A percentile compares a stretch with the other conserved stretches of the same genome.
Conservation (phyloP, 2,113 vertebrate genomes). For the Myrmecobius fasciatus region DNA sequence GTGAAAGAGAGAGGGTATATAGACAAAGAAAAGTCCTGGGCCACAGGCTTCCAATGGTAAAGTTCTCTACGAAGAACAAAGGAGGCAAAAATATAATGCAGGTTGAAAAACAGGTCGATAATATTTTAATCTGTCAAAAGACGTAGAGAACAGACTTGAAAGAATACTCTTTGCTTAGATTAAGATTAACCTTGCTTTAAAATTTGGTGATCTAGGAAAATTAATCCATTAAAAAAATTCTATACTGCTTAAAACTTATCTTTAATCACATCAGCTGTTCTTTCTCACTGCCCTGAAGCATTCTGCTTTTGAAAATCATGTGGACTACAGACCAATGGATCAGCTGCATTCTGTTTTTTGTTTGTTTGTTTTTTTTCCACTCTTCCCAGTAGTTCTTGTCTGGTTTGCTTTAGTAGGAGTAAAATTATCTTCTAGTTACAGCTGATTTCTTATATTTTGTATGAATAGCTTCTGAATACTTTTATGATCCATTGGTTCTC, state of each 20-base stretch:
- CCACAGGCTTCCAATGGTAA: too few species aligned
- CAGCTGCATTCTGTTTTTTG: conserved; percentile 20
- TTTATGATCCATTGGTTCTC: conserved; percentile 55
- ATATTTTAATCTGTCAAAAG: background rate
- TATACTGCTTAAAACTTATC: background rate
- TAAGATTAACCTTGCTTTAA: background rate
- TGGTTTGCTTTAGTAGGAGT: conserved; percentile 59
- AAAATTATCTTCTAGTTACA: conserved; percentile 20
- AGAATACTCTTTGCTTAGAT: background rate
- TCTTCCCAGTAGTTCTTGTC: conserved; percentile 32
- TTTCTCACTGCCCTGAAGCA: background rate
- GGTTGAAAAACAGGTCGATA: background rate
- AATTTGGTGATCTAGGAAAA: background rate
- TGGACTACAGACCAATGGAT: conserved; percentile 19
- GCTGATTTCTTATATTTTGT: conserved; percentile 53
- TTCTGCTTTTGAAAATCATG: conserved; percentile 8
- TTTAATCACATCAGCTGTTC: conserved; percentile 16
- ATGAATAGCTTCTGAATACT: conserved; percentile 59
- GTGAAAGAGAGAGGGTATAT: background rate
- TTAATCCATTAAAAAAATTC: background rate
- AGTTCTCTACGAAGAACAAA: background rate
- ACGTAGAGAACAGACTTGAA: background rate
- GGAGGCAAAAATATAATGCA: background rate
- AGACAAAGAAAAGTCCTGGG: background rate
- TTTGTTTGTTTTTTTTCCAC: background rate